phyloP scores from a whole-genome alignment of 2,888 invertebrate genomes.

The Dynastes tityus region DNA sequence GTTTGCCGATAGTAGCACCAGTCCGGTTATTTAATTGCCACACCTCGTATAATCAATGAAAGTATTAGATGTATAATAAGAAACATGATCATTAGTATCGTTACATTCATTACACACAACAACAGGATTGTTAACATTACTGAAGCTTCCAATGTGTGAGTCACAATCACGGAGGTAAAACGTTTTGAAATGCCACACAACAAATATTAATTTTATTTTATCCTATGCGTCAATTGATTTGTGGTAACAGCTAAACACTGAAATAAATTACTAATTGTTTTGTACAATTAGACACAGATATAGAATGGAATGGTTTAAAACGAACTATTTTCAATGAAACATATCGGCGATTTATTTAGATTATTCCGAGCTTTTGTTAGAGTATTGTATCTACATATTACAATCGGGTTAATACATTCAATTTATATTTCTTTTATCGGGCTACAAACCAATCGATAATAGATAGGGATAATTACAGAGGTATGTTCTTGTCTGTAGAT shows the following conservation, averaged over 20 bases:
- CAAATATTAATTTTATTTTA: neutral
- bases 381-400: constrained; percentile 1
- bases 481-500: neutral
- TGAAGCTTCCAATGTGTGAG: too few relatives aligned
- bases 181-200: neutral
- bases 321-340: neutral
- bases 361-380: neutral
- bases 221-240: neutral
- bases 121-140: too few relatives aligned
- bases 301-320: neutral
- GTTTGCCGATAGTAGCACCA: too few relatives aligned
- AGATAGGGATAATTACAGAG: constrained; percentile 24
- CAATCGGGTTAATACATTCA: constrained; percentile 14
- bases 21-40: too few relatives aligned
- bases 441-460: constrained; percentile 26
- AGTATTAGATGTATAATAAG: too few relatives aligned
- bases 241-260: neutral
- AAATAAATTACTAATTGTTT: neutral
- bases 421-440: constrained; percentile 31
- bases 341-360: neutral
- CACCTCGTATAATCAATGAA: too few relatives aligned
- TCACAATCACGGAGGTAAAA: neutral
- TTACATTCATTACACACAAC: too few relatives aligned
- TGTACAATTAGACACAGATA: neutral
- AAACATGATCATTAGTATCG: too few relatives aligned